phyloP scores from a whole-genome alignment of 1,140 invertebrate species.

The Microplitis mediator region DNA sequence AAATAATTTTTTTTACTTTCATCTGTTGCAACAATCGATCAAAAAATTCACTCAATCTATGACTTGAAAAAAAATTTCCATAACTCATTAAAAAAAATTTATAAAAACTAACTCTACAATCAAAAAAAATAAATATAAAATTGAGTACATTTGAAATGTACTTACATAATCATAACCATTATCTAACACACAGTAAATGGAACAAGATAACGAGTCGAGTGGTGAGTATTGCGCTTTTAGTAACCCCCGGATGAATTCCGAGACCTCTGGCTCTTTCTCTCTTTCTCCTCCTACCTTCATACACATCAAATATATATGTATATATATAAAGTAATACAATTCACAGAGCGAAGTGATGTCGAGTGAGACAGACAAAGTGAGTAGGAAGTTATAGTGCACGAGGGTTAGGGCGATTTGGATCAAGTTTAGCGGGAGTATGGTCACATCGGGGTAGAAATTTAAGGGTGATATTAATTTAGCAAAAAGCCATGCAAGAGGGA shows the following conservation, averaged over 20 bases:
- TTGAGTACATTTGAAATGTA: background rate
- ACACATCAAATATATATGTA: no score
- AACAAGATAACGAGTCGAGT: conserved; percentile 14
- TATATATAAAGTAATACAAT: no score
- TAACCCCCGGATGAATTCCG: conserved; percentile 18
- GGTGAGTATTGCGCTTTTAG: conserved; percentile 22
- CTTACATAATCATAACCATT: conserved; percentile 18
- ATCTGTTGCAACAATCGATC: no score
- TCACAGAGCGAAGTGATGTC: background rate
- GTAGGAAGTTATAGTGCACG: background rate
- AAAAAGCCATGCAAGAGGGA: conserved; percentile 38
- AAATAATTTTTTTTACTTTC: no score
- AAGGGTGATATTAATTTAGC: conserved; percentile 59
- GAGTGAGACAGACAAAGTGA: background rate
- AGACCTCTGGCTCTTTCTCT: background rate
- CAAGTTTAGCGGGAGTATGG: background rate
- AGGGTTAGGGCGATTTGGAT: conserved; percentile 4
- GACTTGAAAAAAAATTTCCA: background rate
- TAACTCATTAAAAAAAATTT: background rate
- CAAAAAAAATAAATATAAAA: background rate
- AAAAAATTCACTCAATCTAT: no score
- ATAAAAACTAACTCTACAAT: background rate
- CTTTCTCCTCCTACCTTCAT: no score
- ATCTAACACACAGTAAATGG: conserved; percentile 11
- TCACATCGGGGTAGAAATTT: conserved; percentile 27